Evolutionary conservation across 2,113 vertebrate species (phyloP).

Genomic region (Caracal caracal): DNA sequence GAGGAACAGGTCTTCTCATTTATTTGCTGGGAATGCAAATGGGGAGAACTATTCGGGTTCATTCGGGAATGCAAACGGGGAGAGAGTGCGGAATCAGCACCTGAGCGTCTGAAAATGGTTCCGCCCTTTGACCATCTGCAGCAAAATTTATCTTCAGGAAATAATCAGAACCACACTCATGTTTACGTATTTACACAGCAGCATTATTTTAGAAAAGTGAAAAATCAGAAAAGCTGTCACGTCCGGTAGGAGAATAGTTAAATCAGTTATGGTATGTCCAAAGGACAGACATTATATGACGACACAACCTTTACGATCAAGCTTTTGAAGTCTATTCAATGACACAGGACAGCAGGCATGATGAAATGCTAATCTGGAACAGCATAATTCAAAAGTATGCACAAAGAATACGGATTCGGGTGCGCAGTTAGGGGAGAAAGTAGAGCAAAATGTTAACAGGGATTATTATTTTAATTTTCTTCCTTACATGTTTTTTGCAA

Average conservation of each 20-base stretch:
- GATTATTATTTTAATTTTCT: constrained; percentile 50
- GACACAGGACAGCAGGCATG: not conserved
- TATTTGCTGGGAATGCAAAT: not conserved
- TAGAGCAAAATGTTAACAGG: not conserved
- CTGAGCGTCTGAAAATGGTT: not conserved
- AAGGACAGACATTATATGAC: not conserved
- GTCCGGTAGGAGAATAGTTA: not conserved
- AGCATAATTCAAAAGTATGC: not conserved
- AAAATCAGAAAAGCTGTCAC: not conserved
- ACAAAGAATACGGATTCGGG: not conserved
- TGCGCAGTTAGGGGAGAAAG: not conserved
- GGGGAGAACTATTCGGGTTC: not conserved
- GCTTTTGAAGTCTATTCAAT: constrained; percentile 34
- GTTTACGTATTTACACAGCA: not conserved
- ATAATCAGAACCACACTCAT: not conserved
- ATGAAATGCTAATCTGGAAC: constrained; percentile 26
- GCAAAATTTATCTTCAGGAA: not conserved
- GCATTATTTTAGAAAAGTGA: constrained; percentile 14
- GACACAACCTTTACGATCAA: not conserved
- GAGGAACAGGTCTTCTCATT: not conserved
- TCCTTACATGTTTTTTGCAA: not conserved
- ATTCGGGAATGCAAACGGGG: too few relatives aligned
- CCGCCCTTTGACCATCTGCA: not conserved
- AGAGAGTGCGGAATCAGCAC: not conserved
- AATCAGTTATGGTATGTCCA: not conserved